These are phyloP conservation scores for Caenorhabditis wallacei DNA, from an alignment of 2,888 invertebrate species.

Conservation along the genomic window DNA sequence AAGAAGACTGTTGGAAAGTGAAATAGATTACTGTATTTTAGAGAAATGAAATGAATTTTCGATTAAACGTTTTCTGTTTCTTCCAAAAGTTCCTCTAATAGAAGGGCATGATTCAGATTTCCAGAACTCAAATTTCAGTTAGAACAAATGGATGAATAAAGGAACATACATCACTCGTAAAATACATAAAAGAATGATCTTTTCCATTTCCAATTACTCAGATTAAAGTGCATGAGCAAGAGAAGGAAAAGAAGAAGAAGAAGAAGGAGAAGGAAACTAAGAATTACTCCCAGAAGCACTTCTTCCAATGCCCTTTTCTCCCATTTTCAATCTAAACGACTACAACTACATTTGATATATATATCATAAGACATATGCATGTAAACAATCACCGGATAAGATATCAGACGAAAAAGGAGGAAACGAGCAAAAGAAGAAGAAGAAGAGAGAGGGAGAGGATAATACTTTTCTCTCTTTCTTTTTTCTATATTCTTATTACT, in stretches of 20 bases:
- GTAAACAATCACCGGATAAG: constrained; percentile 47
- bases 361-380: constrained; percentile 28
- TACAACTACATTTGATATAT: constrained; percentile 1
- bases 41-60: background rate
- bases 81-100: no score
- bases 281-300: constrained; percentile 48
- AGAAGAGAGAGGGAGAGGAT: background rate
- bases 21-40: background rate
- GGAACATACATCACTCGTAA: no score
- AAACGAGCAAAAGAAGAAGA: background rate
- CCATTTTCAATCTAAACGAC: constrained; percentile 49
- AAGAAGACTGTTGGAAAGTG: constrained; percentile 11
- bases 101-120: no score
- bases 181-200: constrained; percentile 9
- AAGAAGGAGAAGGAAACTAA: constrained; percentile 9
- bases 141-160: no score
- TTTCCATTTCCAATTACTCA: constrained; percentile 30
- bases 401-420: constrained; percentile 20
- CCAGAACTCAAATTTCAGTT: no score
- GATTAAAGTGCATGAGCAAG: constrained; percentile 42
- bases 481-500: constrained; percentile 8
- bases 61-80: background rate
- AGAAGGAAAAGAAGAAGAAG: no score
- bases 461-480: constrained; percentile 15
- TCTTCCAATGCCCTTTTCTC: constrained; percentile 54